Evolutionary conservation across 2,797 vertebrate genomes (phyloP), one percentile per base, ranked within the genome.

Genomic region (Macropus fuliginosus): DNA sequence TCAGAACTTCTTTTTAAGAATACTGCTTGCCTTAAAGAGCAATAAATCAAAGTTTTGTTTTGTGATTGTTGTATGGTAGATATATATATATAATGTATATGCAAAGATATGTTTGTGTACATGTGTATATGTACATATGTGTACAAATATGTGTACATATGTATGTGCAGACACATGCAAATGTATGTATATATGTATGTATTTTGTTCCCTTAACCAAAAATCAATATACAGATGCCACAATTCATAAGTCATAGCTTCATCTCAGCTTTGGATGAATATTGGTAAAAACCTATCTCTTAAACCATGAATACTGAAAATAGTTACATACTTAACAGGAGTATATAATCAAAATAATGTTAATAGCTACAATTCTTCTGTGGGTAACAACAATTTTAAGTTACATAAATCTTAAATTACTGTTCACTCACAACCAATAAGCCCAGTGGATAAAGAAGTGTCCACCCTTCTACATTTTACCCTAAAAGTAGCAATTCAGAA

Each of bases 361-460:
- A 94, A 93, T 93, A 92, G 90, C 97, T 96, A 95, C n/a, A 97
- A 54, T 54, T 54, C 29, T 59, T 52, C 40, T 92, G 16, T 54
- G 16, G 92, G 52, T 55, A 24, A 91, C 56, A 97, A 87, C 18
- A 59, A 92, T 96, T 97, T 98, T 90, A 74, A 13, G 90, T 93
- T 66, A 91, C 91, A 93, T 1, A 52, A 92, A 46, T 90, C 31
- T 92, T 81, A 59, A 95, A 54, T 52, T 24, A 93, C 55, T 90
- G 31, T 55, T 94, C n/a, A 89, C 4, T 91, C 91, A 91, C 91
- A 96, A 93, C 4, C 91, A 95, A 96, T 56, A 93, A 95, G 92
- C 11, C 46, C 50, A 91, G 18, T 95, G 91, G 94, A 57, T 94
- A 94, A 95, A 94, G 92, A 91, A 93, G 24, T 40, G 91, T 91